Evolutionary conservation across 2,888 invertebrate species (phyloP), one percentile per base, ranked within the genome.

Genomic region (Abscondita cerata): DNA sequence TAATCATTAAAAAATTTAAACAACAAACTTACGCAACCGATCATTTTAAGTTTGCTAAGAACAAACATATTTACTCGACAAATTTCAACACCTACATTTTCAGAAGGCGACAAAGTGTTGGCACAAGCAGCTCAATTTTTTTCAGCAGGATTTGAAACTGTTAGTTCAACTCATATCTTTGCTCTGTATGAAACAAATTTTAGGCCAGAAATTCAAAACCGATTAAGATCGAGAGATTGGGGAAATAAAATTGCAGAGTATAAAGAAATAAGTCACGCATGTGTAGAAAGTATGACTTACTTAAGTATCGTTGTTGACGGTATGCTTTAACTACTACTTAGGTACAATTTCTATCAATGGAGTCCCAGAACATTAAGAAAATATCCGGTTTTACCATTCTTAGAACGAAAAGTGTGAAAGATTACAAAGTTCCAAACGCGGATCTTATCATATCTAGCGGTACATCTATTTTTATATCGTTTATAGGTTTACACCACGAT

Each of bases 111-210:
- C 78, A 81, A 83, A 62, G 83, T 85, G 73, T 81, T 83, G 36
- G 85, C 86, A 0, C 85, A 86, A 56, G 83, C 84, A 0, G 83
- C 85, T 68, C 83, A 86, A 52, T 86, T 87, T 67, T 86, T 86
- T 73, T 77, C 84, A 9, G 87, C 86, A 0, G 87, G 87, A 0
- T 87, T 84, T 71, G 87, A 87, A 75, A 87, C 87, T 3, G 84
- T 85, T 0, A 84, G 86, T 0, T 83, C 85, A 0, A 84, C 85
- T 0, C 78, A 86, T 46, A 82, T 84, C 15, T 86, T 85, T 70
- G 76, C 84, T 6, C 78, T 86, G 33, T 81, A 86, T 70, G 84
- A 85, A 74, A 72, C 87, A 53, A 84, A 85, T 0, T 78, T 82
- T 0, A 77, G 85, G 62, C 83, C 79, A 2, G 76, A 79, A 0